phyloP scores from a whole-genome alignment of 2,888 invertebrate species.

The Diachrysia chrysitis region DNA sequence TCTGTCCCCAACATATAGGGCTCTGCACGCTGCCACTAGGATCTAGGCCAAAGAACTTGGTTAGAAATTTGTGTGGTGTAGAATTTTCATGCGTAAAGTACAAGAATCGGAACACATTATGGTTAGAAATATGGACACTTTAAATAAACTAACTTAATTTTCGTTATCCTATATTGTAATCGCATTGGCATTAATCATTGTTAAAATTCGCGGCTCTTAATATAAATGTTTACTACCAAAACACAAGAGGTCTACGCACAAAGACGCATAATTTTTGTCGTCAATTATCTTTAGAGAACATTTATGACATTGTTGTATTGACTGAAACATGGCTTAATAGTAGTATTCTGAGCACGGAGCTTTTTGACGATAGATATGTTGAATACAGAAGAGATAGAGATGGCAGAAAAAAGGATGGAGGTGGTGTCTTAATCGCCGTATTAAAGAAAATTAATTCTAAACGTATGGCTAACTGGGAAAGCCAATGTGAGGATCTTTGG shows the following conservation, averaged over 20 bases:
- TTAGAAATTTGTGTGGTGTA: slow-evolving; percentile 1
- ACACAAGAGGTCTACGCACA: background rate
- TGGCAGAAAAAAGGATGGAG: background rate
- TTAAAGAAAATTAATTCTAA: background rate
- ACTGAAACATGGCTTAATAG: background rate
- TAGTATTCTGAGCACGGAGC: background rate
- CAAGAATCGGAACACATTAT: background rate
- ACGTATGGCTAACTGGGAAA: background rate
- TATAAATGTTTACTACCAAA: background rate
- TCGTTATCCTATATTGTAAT: too few relatives aligned
- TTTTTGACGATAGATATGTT: background rate
- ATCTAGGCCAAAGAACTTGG: slow-evolving; percentile 8
- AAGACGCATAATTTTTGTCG: background rate
- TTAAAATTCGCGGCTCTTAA: too few relatives aligned
- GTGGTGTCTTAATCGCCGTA: background rate
- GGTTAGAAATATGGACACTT: too few relatives aligned
- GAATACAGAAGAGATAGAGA: background rate
- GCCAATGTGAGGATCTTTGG: background rate
- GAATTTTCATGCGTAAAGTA: slow-evolving; percentile 3
- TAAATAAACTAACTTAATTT: background rate
- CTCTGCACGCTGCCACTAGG: slow-evolving; percentile 7
- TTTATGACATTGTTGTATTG: background rate
- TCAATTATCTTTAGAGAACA: background rate
- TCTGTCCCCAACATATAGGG: slow-evolving; percentile 5
- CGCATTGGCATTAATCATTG: too few relatives aligned